These are phyloP conservation scores for Megalops cyprinoides DNA, from an alignment of 2,797 vertebrate genomes.

Conservation along the genomic window DNA sequence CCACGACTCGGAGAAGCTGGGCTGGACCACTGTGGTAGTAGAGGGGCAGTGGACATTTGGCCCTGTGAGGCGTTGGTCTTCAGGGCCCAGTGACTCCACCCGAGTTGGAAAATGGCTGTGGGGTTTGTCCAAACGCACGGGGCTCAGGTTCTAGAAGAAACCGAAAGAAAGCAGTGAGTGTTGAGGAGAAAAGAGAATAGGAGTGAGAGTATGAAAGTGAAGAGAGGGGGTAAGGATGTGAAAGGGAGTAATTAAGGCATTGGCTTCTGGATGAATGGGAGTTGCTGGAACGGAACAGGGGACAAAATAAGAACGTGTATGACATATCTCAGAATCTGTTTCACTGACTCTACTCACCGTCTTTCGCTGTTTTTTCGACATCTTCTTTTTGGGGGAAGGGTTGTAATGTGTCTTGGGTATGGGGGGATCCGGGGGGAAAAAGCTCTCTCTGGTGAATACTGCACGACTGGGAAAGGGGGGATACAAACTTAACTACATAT, in stretches of 20 bases:
- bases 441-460: slow-evolving; percentile 66
- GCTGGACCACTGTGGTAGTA: slow-evolving; percentile 45
- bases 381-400: slow-evolving; percentile 53
- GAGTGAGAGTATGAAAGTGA: not conserved
- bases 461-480: slow-evolving; percentile 48
- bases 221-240: not conserved
- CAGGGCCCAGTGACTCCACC: slow-evolving; percentile 30
- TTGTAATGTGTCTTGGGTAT: slow-evolving; percentile 56
- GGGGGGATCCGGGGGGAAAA: slow-evolving; percentile 56
- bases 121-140: slow-evolving; percentile 50
- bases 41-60: slow-evolving; percentile 30
- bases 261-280: not conserved
- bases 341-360: slow-evolving; percentile 45
- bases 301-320: not conserved
- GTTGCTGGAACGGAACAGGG: no score
- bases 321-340: not conserved
- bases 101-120: slow-evolving; percentile 35
- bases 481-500: slow-evolving; percentile 11
- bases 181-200: not conserved
- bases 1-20: slow-evolving; percentile 75
- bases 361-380: slow-evolving; percentile 63
- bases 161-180: not conserved
- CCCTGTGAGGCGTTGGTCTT: slow-evolving; percentile 39
- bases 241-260: not conserved
- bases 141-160: slow-evolving; percentile 66